Conservation (phyloP, 2,797 vertebrate genomes). For the Hydrolagus colliei region DNA sequence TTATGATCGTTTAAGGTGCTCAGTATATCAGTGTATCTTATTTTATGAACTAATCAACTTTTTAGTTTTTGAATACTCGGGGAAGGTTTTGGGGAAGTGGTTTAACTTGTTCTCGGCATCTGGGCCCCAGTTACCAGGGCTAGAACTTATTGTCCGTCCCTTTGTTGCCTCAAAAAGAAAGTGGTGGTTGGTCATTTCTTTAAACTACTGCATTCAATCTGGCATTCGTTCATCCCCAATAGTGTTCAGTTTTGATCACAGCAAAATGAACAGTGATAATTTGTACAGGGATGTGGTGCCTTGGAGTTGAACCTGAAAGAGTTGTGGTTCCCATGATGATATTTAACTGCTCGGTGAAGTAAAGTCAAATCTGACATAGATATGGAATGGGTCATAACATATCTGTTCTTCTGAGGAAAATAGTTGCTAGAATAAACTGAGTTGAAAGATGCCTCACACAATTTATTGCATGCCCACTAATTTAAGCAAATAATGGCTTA, state of each 20-base stretch:
- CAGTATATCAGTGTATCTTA: not conserved
- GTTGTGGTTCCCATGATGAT: not conserved
- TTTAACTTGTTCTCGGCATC: too few species aligned
- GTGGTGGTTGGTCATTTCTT: too few species aligned
- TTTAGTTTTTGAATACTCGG: too few species aligned
- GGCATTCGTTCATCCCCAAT: too few species aligned
- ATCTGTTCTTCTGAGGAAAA: not conserved
- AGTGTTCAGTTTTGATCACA: too few species aligned
- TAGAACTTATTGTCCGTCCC: too few species aligned
- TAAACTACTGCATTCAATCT: too few species aligned
- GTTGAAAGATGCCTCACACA: not conserved
- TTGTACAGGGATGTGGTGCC: too few species aligned
- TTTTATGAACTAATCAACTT: not conserved
- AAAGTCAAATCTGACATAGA: not conserved
- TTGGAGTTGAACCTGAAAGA: not conserved
- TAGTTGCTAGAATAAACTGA: not conserved
- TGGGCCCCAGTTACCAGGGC: too few species aligned
- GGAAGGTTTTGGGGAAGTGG: too few species aligned
- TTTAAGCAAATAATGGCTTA: not conserved
- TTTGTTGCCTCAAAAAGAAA: too few species aligned
- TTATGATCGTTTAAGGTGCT: not conserved
- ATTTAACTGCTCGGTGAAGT: not conserved
- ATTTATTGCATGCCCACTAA: not conserved
- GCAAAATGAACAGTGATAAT: too few species aligned
- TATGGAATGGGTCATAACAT: not conserved